Base-by-base conservation (phyloP, 2,797 vertebrate genomes). In the Artibeus lituratus region DNA sequence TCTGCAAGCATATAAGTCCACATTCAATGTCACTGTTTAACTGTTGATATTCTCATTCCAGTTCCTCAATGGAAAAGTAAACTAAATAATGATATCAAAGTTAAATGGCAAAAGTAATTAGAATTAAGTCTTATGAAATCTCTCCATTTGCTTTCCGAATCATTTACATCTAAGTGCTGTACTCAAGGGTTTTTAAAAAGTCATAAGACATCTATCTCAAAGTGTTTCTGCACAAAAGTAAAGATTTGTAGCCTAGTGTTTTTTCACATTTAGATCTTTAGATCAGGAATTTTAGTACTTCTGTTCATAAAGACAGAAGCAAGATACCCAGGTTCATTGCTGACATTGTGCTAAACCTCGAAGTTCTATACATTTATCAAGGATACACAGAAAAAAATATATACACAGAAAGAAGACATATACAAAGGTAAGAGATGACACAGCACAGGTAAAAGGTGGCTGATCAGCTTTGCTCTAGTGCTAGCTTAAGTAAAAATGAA, bases 71-170 rank as follows among this genome's bases (percentile, higher is more conserved):
- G 74, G 26, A 93, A 76, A 51, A 74, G 42, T 35, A 59, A 92
- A 85, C 78, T n/a, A 76, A 87, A 7, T 49, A 65, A 67, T 16
- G 91, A 70, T n/a, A 47, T 35, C 44, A 76, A 55, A 82, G 82
- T 86, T 73, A 88, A 87, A 87, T 24, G 59, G 39, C 42, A 86
- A 95, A 62, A 86, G 57, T 55, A 70, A 62, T 77, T 72, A 93
- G 12, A 81, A 51, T 39, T 39, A 90, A 83, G 37, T 51, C 37
- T 94, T 26, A 80, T 39, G 35, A 94, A 92, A 87, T 69, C 12
- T 82, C 47, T 85, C 49, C 32, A 22, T 86, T 93, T 70, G 24
- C 55, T 93, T 96, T 85, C 72, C 32, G 93, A 62, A 87, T 93
- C 49, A 80, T 69, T 87, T 77, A 73, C 12, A 85, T 69, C 22